Evolutionary conservation across 2,888 invertebrate genomes (phyloP).

Genomic region (Litoditis marina): DNA sequence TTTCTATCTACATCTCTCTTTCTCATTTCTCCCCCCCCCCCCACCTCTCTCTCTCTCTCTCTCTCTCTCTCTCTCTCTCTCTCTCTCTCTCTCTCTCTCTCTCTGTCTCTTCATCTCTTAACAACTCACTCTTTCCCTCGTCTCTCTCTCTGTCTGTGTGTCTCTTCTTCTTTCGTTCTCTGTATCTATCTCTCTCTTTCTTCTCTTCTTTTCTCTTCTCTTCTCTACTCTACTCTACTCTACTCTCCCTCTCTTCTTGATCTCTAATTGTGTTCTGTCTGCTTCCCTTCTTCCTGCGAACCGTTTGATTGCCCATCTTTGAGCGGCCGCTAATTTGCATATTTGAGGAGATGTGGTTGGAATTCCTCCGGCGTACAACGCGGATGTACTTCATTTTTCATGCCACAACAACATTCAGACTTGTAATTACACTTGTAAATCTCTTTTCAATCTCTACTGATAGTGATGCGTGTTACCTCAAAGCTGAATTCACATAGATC

Average conservation of each 20-base stretch:
- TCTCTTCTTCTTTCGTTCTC: slow-evolving; percentile 5
- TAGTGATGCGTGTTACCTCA: too few species aligned
- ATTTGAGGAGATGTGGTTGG: slow-evolving; percentile 4
- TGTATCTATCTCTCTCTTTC: not conserved
- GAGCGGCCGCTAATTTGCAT: slow-evolving; percentile 17
- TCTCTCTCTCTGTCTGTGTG: slow-evolving; percentile 13
- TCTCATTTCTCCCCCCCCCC: too few species aligned
- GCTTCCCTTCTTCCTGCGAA: slow-evolving; percentile 8
- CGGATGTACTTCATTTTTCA: too few species aligned
- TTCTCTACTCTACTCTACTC: not conserved
- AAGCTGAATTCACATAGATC: too few species aligned
- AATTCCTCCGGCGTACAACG: not conserved
- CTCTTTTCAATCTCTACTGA: too few species aligned
- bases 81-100: slow-evolving; percentile 16
- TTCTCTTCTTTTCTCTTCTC: not conserved
- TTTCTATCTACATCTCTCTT: not conserved
- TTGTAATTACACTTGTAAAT: too few species aligned
- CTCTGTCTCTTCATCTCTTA: slow-evolving; percentile 1
- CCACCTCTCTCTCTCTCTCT: slow-evolving; percentile 7
- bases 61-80: slow-evolving; percentile 19
- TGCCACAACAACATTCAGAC: too few species aligned
- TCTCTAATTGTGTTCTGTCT: too few species aligned
- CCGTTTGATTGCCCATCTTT: slow-evolving; percentile 11
- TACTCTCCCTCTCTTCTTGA: too few species aligned
- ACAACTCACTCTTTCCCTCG: slow-evolving; percentile 14